These are phyloP conservation scores for Sebastes schlegelii DNA, from an alignment of 2,113 vertebrate species.

Conservation along the genomic window DNA sequence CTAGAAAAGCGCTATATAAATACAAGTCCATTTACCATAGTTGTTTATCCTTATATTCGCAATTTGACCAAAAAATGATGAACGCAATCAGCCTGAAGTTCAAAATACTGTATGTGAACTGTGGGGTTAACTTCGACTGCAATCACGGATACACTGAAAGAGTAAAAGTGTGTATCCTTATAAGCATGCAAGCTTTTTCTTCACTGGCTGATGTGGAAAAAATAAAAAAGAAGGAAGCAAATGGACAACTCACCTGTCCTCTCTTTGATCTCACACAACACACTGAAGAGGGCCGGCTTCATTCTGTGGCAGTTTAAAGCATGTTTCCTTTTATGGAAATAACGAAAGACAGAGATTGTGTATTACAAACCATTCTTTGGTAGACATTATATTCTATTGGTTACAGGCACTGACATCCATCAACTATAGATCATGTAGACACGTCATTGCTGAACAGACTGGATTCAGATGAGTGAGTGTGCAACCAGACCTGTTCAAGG, in stretches of 20 bases:
- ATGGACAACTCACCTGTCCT: slow-evolving; percentile 51
- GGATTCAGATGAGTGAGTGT: slow-evolving; percentile 8
- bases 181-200: slow-evolving; percentile 5
- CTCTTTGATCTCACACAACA: slow-evolving; percentile 85
- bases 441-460: not conserved
- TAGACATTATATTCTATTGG: not conserved
- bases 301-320: slow-evolving; percentile 87
- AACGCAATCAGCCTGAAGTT: not conserved
- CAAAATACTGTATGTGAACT: not conserved
- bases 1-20: too few species aligned
- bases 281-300: slow-evolving; percentile 87
- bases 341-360: not conserved
- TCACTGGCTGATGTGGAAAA: not conserved
- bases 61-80: not conserved
- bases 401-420: not conserved
- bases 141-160: not conserved
- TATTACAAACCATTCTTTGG: not conserved
- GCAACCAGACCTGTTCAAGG: not conserved
- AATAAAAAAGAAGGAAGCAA: accelerated
- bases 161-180: not conserved
- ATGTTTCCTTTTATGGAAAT: slow-evolving; percentile 79
- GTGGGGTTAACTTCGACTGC: not conserved
- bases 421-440: not conserved
- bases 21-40: too few species aligned
- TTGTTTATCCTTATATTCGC: not conserved